Evolutionary conservation across 2,888 invertebrate species (phyloP).

Genomic region (Myopa tessellatipennis): DNA sequence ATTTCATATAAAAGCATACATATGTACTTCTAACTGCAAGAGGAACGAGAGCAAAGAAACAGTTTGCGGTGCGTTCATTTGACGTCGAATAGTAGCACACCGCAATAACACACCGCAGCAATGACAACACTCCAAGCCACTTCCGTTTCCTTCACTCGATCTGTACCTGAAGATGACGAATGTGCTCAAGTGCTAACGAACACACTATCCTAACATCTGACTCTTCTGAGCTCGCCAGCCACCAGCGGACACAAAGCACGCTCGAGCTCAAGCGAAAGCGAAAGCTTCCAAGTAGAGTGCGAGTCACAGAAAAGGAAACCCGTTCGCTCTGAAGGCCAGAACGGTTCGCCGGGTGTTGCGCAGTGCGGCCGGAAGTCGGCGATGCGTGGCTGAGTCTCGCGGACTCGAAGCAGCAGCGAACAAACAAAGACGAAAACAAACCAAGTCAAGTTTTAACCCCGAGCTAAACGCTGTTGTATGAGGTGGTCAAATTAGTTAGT

Average conservation of each 20-base stretch:
- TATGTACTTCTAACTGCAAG: too few species aligned
- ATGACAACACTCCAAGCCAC: background rate
- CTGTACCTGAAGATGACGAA: background rate
- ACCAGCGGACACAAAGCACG: background rate
- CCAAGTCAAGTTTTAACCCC: conserved; percentile 28
- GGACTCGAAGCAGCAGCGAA: background rate
- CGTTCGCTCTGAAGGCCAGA: background rate
- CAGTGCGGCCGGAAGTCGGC: background rate
- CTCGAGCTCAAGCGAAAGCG: conserved; percentile 3
- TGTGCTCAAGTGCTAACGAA: conserved; percentile 13
- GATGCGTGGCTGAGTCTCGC: background rate
- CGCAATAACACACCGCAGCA: background rate
- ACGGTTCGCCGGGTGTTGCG: background rate
- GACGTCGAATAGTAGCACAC: background rate
- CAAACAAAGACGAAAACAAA: background rate
- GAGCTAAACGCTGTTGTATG: background rate
- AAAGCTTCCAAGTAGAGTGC: conserved; percentile 6
- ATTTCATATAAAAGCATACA: too few species aligned
- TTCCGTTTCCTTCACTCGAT: background rate
- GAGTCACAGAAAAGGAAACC: background rate
- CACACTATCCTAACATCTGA: background rate
- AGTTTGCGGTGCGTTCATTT: too few species aligned
- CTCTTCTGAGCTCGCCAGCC: background rate
- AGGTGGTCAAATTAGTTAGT: background rate
- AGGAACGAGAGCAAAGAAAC: too few species aligned